Base-by-base conservation (phyloP, 2,113 vertebrate genomes). In the Equus przewalskii region DNA sequence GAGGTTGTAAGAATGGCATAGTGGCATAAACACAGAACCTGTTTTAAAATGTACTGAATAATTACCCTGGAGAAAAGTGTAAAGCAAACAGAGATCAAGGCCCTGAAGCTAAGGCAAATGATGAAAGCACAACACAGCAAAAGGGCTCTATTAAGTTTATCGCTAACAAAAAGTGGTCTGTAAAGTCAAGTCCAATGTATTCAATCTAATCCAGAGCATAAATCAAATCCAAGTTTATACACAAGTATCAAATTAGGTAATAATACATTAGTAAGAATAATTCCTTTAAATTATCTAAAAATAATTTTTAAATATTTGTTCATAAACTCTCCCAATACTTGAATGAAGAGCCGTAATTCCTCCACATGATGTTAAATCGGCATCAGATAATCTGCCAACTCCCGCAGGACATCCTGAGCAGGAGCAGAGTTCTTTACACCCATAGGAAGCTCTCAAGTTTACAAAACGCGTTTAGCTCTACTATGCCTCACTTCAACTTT, bases 181-280 rank as follows among this genome's bases (percentile, higher is more conserved):
- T 22, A 54, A 64, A 75, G 28, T 26, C 36, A 60, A 78, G 60
- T 36, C 41, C 51, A 54, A 54, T 54, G 51, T 14, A 54, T 54
- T 54, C 51, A 54, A 16, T n/a, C 51, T 79, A 78, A 70, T 36
- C 51, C 51, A 86, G 79, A 70, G 15, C 58, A 67, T 67, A 82
- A 92, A 91, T 49, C 30, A 83, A 82, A 95, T 54, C 26, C 44
- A 73, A 84, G 18, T 49, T 78, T 69, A 82, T 62, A 91, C 9
- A 83, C 41, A 95, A 78, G 22, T 84, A 91, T 51, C 80, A 91
- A 89, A 36, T 51, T 49, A 83, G 30, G 49, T 44, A 70, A 78
- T 69, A 54, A 95, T 19, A 76, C 26, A 36, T 9, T 67, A 65
- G 76, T 33, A 5, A 9, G 30, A 49, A 60, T 12, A 67, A 28